Conservation (phyloP, 2,113 vertebrate species). For the Hypomesus transpacificus region DNA sequence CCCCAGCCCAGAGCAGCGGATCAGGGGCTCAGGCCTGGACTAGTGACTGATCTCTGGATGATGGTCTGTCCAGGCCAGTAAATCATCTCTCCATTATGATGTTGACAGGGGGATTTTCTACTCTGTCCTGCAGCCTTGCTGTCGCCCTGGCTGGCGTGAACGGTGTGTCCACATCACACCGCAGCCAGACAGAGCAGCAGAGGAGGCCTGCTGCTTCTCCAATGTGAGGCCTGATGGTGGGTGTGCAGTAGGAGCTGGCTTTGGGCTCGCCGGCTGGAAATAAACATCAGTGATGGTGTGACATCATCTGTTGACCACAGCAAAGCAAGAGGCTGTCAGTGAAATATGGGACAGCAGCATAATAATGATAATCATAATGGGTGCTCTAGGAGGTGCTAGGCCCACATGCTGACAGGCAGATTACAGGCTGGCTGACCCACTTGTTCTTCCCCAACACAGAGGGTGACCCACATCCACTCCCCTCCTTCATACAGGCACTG, state of each 20-base stretch:
- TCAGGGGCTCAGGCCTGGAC: neutral
- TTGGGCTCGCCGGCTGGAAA: neutral
- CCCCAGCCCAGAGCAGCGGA: neutral
- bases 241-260: neutral
- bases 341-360: neutral
- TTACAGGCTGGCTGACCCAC: conserved; percentile 20
- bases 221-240: too few species aligned
- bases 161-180: neutral
- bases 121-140: neutral
- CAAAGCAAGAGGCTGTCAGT: too few species aligned
- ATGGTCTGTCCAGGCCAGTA: neutral
- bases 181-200: neutral
- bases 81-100: too few species aligned
- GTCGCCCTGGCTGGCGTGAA: too few species aligned
- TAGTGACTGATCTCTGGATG: neutral
- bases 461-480: too few species aligned
- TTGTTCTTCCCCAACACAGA: neutral
- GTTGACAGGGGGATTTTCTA: neutral
- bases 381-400: conserved; percentile 21
- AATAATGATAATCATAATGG: conserved; percentile 7
- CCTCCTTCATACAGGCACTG: too few species aligned
- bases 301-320: neutral
- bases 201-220: neutral
- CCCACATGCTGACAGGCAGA: conserved; percentile 15
- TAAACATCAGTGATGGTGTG: neutral